A percentile compares a stretch with the other conserved stretches of the same genome.
Conservation (phyloP, 2,888 invertebrate genomes). For the Eupithecia subumbrata region DNA sequence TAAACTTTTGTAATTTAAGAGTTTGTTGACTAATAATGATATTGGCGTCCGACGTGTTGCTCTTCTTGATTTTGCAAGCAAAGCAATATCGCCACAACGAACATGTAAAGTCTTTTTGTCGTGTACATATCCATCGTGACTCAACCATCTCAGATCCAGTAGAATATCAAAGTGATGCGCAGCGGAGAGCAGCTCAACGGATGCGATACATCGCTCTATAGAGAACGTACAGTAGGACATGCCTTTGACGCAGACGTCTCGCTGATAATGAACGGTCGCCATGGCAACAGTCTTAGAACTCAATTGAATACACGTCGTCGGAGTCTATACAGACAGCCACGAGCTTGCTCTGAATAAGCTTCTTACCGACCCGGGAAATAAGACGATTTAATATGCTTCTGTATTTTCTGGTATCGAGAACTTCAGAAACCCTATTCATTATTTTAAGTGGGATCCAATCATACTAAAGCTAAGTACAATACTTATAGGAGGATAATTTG, state of each 20-base stretch:
- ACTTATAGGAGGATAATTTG: not conserved
- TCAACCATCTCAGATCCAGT: too few species aligned
- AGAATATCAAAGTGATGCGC: not conserved
- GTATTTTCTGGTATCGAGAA: not conserved
- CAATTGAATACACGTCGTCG: constrained; percentile 19
- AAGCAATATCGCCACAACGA: not conserved
- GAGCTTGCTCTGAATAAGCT: constrained; percentile 26
- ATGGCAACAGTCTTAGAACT: constrained; percentile 33
- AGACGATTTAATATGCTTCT: not conserved
- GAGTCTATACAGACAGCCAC: constrained; percentile 7
- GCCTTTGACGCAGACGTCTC: constrained; percentile 17
- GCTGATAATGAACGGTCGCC: constrained; percentile 30
- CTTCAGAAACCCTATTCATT: not conserved
- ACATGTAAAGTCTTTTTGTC: not conserved
- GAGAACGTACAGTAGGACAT: constrained; percentile 6
- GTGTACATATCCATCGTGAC: not conserved
- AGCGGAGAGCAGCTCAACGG: not conserved
- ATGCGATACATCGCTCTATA: constrained; percentile 4
- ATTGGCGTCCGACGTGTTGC: not conserved
- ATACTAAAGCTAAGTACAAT: not conserved
- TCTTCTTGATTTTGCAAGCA: not conserved
- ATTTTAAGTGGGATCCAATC: not conserved
- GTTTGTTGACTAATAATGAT: not conserved
- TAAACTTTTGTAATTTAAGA: not conserved
- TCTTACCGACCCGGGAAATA: constrained; percentile 9